A percentile compares a stretch with the other conserved stretches of the same genome.
phyloP scores from a whole-genome alignment of 2,888 invertebrate species.

The Torymus aiolomorphi region DNA sequence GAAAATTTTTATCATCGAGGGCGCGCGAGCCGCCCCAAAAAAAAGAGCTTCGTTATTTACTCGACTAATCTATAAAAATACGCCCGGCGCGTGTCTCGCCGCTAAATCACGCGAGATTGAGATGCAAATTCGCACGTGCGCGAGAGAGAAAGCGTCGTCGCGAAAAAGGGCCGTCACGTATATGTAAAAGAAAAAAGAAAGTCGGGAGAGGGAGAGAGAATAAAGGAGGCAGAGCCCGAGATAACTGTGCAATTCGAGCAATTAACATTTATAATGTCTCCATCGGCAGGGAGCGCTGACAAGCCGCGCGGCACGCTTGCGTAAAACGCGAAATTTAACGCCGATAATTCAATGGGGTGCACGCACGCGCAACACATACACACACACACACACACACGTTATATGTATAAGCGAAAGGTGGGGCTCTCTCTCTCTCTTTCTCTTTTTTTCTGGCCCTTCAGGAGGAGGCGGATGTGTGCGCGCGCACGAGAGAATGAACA shows the following conservation, averaged over 20 bases:
- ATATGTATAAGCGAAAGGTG: slow-evolving; percentile 24
- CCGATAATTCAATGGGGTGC: slow-evolving; percentile 67
- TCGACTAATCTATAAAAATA: slow-evolving; percentile 67
- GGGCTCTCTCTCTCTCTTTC: not conserved
- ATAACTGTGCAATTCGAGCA: slow-evolving; percentile 71
- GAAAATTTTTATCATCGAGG: too few relatives aligned
- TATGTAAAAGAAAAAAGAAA: slow-evolving; percentile 42
- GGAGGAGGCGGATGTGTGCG: slow-evolving; percentile 41
- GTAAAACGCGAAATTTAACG: slow-evolving; percentile 68
- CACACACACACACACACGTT: slow-evolving; percentile 52
- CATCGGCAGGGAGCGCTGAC: slow-evolving; percentile 63
- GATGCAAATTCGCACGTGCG: slow-evolving; percentile 66
- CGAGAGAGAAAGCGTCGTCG: not conserved
- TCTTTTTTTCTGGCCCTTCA: not conserved
- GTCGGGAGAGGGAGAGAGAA: slow-evolving; percentile 53
- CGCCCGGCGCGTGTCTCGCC: slow-evolving; percentile 57
- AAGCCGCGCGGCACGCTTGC: slow-evolving; percentile 57
- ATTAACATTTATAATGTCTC: slow-evolving; percentile 73
- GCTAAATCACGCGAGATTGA: slow-evolving; percentile 71
- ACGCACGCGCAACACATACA: slow-evolving; percentile 58
- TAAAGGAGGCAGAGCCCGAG: slow-evolving; percentile 57
- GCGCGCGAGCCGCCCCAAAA: too few relatives aligned
- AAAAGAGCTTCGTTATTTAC: slow-evolving; percentile 56
- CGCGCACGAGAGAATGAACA: slow-evolving; percentile 32
- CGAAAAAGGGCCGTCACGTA: slow-evolving; percentile 51